phyloP scores from a whole-genome alignment of 2,113 vertebrate genomes.

The Microcebus griseorufus region DNA sequence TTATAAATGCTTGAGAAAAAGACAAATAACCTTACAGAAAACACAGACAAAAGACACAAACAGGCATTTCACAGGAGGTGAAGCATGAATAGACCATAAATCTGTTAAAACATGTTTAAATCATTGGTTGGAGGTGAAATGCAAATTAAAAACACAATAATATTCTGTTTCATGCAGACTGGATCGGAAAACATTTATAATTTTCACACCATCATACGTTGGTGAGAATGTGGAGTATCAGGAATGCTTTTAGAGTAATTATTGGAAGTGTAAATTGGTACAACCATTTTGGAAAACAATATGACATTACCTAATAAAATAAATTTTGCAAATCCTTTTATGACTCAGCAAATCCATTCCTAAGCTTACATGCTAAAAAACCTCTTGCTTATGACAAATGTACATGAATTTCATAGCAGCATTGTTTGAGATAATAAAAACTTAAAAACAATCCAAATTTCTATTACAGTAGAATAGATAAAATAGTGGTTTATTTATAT shows the following conservation, averaged over 20 bases:
- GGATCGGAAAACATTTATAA: background rate
- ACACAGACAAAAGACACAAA: background rate
- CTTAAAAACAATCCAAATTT: background rate
- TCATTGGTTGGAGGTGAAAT: background rate
- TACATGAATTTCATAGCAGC: background rate
- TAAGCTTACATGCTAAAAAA: background rate
- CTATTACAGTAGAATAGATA: background rate
- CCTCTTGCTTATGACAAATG: background rate
- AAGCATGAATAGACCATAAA: background rate
- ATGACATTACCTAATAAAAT: background rate
- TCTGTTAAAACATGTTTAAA: background rate
- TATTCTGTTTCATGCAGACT: background rate
- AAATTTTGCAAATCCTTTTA: background rate
- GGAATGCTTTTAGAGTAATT: background rate
- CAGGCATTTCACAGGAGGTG: background rate
- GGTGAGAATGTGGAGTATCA: background rate
- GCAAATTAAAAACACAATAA: background rate
- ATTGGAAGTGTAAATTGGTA: background rate
- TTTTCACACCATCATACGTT: background rate
- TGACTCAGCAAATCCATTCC: background rate
- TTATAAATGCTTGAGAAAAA: conserved; percentile 29
- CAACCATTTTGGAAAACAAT: background rate
- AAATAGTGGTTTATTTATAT: background rate
- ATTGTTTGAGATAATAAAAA: background rate
- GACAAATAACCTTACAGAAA: background rate